A percentile compares a stretch with the other conserved stretches of the same genome.
phyloP scores from a whole-genome alignment of 2,113 vertebrate species.

The Orycteropus afer region DNA sequence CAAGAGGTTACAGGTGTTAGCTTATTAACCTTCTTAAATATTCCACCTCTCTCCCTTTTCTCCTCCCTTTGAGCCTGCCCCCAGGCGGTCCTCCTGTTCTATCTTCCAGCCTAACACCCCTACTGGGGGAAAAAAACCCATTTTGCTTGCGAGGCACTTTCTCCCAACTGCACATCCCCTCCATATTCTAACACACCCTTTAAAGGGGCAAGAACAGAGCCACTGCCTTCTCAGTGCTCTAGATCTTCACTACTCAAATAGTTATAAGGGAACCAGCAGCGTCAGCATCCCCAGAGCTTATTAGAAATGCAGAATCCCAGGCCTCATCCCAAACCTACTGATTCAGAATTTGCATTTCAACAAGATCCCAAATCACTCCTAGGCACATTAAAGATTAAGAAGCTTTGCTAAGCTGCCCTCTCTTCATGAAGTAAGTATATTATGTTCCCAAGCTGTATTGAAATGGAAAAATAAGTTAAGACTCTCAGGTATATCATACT shows the following conservation, averaged over 20 bases:
- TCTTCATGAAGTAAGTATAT: background rate
- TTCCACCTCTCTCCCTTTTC: too few relatives aligned
- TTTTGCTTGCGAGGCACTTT: background rate
- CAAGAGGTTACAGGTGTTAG: too few relatives aligned
- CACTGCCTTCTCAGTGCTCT: background rate
- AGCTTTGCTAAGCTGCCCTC: rapidly evolving
- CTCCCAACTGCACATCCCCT: background rate
- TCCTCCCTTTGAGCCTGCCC: too few relatives aligned
- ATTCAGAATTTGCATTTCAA: background rate
- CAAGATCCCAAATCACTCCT: too few relatives aligned
- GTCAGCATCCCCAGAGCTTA: background rate
- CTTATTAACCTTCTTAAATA: too few relatives aligned
- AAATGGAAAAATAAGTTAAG: background rate
- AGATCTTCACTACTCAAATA: background rate
- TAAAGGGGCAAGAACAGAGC: background rate
- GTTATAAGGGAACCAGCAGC: background rate
- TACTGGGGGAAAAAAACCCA: background rate
- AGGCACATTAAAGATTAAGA: background rate
- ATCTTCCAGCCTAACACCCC: too few relatives aligned
- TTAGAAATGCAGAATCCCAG: too few relatives aligned
- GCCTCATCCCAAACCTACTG: too few relatives aligned
- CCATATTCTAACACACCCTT: background rate
- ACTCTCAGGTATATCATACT: background rate
- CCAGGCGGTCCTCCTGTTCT: too few relatives aligned
- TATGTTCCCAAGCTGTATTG: rapidly evolving